These are phyloP conservation scores for Caenorhabditis zanzibari DNA, from an alignment of 2,888 invertebrate genomes.

Conservation along the genomic window DNA sequence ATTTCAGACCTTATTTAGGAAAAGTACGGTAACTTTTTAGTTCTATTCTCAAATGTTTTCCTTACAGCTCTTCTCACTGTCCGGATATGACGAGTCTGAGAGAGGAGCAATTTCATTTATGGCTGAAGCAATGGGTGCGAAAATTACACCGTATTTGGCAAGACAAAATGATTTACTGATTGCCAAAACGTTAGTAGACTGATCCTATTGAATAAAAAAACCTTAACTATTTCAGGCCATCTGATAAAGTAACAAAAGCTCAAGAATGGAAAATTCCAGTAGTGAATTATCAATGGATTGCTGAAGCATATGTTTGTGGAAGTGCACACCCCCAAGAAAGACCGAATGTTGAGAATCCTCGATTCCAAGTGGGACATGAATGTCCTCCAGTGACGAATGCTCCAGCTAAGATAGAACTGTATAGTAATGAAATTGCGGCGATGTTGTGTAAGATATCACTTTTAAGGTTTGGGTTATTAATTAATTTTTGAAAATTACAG, in stretches of 20 bases:
- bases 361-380: slow-evolving; percentile 56
- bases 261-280: slow-evolving; percentile 94
- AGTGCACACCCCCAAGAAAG: slow-evolving; percentile 46
- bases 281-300: slow-evolving; percentile 87
- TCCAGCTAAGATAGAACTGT: slow-evolving; percentile 43
- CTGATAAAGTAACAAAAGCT: slow-evolving; percentile 91
- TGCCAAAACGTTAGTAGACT: slow-evolving; percentile 84
- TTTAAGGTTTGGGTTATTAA: no score
- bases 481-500: no score
- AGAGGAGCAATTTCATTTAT: slow-evolving; percentile 90
- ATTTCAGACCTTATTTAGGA: slow-evolving; percentile 84
- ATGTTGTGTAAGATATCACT: slow-evolving; percentile 49
- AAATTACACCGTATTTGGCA: slow-evolving; percentile 87
- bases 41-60: not conserved
- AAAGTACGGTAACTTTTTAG: slow-evolving; percentile 83
- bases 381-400: slow-evolving; percentile 12
- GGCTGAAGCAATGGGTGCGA: slow-evolving; percentile 92
- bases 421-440: slow-evolving; percentile 20
- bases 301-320: slow-evolving; percentile 71
- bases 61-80: slow-evolving; percentile 89
- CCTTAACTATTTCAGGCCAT: slow-evolving; percentile 19
- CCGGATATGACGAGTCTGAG: slow-evolving; percentile 94
- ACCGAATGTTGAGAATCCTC: slow-evolving; percentile 48
- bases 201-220: not conserved
- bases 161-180: slow-evolving; percentile 86